These are phyloP conservation scores for Anolis carolinensis DNA, from an alignment of 2,113 vertebrate genomes.

Conservation along the genomic window DNA sequence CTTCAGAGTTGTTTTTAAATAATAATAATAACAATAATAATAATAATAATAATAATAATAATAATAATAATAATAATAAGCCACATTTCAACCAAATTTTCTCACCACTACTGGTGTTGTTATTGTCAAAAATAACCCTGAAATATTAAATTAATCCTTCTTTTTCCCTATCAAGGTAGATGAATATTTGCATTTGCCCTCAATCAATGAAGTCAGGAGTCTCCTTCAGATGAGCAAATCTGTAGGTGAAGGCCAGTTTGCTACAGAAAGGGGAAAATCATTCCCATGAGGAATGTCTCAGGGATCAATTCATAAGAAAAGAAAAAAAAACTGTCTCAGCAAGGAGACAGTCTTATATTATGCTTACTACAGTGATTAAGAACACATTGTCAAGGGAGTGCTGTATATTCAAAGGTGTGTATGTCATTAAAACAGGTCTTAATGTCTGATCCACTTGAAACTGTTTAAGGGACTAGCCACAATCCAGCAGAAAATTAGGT, in stretches of 20 bases:
- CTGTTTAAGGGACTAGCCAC: neutral
- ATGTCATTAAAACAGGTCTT: conserved; percentile 55
- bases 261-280: neutral
- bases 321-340: conserved; percentile 74
- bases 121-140: conserved; percentile 70
- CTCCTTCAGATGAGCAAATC: conserved; percentile 70
- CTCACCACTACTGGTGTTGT: conserved; percentile 51
- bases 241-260: conserved; percentile 70
- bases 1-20: conserved; percentile 19
- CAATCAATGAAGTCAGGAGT: conserved; percentile 70
- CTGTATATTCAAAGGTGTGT: conserved; percentile 63
- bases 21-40: no score
- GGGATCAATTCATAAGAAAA: conserved; percentile 75
- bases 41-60: conserved; percentile 40
- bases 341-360: conserved; percentile 66
- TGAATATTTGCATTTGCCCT: conserved; percentile 64
- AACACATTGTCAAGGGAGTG: neutral
- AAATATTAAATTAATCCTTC: conserved; percentile 73
- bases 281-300: conserved; percentile 62
- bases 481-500: neutral
- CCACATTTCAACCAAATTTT: conserved; percentile 43
- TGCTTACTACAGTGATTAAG: conserved; percentile 71
- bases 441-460: conserved; percentile 61
- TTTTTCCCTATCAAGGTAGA: conserved; percentile 68
- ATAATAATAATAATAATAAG: conserved; percentile 45